phyloP scores from a whole-genome alignment of 2,797 vertebrate species.

The Acrocephalus scirpaceus region DNA sequence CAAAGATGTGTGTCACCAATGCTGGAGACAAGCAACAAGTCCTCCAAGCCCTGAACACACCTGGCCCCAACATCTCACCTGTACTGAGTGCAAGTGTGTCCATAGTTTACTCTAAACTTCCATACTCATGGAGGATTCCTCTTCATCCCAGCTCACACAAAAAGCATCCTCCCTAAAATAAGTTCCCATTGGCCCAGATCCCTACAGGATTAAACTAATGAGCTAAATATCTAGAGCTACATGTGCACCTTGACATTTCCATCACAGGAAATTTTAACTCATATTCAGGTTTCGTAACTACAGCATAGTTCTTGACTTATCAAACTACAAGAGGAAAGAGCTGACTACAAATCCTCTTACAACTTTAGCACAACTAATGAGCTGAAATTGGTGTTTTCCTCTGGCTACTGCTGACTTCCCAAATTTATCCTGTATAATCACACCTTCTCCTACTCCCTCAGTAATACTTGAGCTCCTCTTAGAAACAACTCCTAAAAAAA shows the following conservation, averaged over 20 bases:
- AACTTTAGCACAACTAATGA: neutral
- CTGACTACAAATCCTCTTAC: neutral
- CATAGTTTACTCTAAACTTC: neutral
- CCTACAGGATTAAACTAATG: neutral
- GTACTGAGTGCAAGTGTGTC: neutral
- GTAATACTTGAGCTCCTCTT: neutral
- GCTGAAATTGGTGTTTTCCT: neutral
- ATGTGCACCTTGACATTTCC: neutral
- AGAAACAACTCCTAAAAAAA: neutral
- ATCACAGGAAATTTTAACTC: neutral
- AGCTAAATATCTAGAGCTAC: neutral
- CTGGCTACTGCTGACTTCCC: neutral
- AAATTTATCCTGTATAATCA: neutral
- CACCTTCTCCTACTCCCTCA: neutral
- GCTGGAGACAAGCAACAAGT: neutral
- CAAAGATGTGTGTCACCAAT: accelerated
- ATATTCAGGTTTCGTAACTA: neutral
- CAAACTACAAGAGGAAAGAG: neutral
- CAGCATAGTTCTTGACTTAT: neutral
- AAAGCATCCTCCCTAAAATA: neutral
- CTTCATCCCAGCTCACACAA: neutral
- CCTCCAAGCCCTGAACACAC: neutral
- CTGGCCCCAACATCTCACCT: neutral
- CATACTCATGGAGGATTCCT: neutral
- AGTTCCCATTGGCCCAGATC: neutral